Evolutionary conservation across 2,888 invertebrate genomes (phyloP), one percentile per base, ranked within the genome.

Genomic region (Aricia artaxerxes): DNA sequence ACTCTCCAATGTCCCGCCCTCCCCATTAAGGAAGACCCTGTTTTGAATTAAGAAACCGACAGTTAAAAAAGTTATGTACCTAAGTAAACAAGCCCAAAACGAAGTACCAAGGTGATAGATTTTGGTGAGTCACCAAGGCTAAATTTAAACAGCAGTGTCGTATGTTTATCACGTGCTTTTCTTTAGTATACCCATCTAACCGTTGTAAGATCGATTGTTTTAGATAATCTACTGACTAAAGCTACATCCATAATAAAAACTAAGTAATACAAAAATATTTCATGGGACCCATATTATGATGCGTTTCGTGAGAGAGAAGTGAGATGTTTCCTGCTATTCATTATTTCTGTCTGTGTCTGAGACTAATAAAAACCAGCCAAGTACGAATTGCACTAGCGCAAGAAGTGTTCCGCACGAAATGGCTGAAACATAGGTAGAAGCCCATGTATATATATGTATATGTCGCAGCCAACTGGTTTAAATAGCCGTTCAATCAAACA

Each of bases 111-210:
- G 35, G 35, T 38, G 9, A 35, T 16, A 69, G 35, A 38, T 69
- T 69, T 69, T 13, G 24, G 13, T 69, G 69, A 69, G 69, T 38
- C 69, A 35, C 35, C 69, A 69, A 69, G 69, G 35, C 35, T 69
- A 69, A n/a, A 69, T 69, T 69, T 13, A 69, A 38, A 69, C 16
- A 69, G 13, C 13, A 38, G 35, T 69, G 35, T 69, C 69, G 69
- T 38, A 38, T 38, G 35, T 69, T 9, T 31, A 35, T 38, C 69
- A 69, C 69, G 16, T 69, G 69, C 38, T 69, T 16, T 38, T 38
- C 38, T 69, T 35, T 69, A 13, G 69, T 69, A 69, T 69, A 35
- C 3, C 4, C 4, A 4, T 64, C 9, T 7, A n/a, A 24, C 35
- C 13, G 4, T 35, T 13, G 35, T 35, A 7, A 69, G 69, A 35